Percentiles rank a stretch among this genome's conserved stretches.
phyloP scores from a whole-genome alignment of 2,113 vertebrate genomes.

The Eurypyga helias region DNA sequence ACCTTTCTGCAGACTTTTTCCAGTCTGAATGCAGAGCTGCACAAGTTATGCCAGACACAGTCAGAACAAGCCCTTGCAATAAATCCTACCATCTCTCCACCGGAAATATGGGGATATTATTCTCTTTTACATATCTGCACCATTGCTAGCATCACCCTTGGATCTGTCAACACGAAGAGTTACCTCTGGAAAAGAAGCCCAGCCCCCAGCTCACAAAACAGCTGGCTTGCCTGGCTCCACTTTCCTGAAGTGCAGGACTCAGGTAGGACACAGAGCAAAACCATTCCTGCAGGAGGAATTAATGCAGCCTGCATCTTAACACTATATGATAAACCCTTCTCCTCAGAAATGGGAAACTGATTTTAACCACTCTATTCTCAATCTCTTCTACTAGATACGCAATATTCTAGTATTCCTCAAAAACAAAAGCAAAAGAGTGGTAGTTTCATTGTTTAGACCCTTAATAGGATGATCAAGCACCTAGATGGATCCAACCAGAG shows the following conservation, averaged over 20 bases:
- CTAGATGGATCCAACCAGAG: neutral
- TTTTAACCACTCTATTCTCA: neutral
- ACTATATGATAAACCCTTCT: neutral
- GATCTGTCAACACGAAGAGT: neutral
- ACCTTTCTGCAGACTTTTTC: neutral
- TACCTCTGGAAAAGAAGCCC: neutral
- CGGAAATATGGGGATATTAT: neutral
- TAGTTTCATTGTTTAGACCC: neutral
- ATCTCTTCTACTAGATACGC: neutral
- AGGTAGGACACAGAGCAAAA: neutral
- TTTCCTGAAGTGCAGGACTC: neutral
- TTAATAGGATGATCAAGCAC: neutral
- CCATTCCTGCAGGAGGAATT: neutral
- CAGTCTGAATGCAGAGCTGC: neutral
- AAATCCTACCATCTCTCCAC: neutral
- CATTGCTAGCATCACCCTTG: neutral
- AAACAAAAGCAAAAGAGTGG: neutral
- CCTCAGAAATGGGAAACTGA: neutral
- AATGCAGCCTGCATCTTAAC: neutral
- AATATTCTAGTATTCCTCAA: neutral
- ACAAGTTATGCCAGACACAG: neutral
- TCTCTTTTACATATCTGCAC: neutral
- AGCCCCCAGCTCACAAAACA: neutral
- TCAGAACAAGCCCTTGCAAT: neutral
- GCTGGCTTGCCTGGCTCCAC: neutral